phyloP scores from a whole-genome alignment of 2,797 vertebrate genomes.

The Sebastes hubbsi region DNA sequence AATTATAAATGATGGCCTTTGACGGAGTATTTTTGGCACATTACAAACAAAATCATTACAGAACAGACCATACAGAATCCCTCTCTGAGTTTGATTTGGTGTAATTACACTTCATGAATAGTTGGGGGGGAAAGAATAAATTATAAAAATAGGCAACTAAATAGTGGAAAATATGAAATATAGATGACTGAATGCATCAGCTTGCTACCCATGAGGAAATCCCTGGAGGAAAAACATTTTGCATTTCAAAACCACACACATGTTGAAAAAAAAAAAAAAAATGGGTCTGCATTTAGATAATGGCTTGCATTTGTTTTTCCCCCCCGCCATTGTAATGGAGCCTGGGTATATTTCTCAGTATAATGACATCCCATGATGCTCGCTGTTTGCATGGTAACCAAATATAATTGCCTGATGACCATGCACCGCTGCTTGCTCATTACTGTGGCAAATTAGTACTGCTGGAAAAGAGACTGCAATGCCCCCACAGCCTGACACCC shows the following conservation, averaged over 20 bases:
- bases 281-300: conserved; percentile 46
- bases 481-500: conserved; percentile 10
- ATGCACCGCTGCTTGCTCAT: conserved; percentile 81
- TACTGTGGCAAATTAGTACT: conserved; percentile 79
- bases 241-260: conserved; percentile 40
- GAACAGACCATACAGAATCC: background rate
- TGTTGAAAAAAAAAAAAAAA: background rate
- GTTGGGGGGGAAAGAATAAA: background rate
- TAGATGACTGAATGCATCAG: conserved; percentile 1
- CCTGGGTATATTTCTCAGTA: conserved; percentile 63
- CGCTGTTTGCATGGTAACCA: conserved; percentile 82
- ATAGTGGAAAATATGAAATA: background rate
- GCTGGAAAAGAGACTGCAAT: conserved; percentile 53
- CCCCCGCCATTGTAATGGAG: conserved; percentile 47
- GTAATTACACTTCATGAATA: conserved; percentile 32
- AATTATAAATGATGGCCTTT: background rate
- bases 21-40: background rate
- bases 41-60: conserved; percentile 42
- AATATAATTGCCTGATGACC: conserved; percentile 84
- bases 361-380: conserved; percentile 81
- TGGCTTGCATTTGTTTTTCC: conserved; percentile 42
- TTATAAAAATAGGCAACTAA: background rate
- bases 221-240: background rate
- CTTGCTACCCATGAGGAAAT: conserved; percentile 9
- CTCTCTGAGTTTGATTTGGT: conserved; percentile 19